Percentiles rank a stretch among this genome's conserved stretches.
These are phyloP conservation scores for Drosophila parthenogenetica DNA, from an alignment of 2,888 invertebrate genomes.

Conservation along the genomic window DNA sequence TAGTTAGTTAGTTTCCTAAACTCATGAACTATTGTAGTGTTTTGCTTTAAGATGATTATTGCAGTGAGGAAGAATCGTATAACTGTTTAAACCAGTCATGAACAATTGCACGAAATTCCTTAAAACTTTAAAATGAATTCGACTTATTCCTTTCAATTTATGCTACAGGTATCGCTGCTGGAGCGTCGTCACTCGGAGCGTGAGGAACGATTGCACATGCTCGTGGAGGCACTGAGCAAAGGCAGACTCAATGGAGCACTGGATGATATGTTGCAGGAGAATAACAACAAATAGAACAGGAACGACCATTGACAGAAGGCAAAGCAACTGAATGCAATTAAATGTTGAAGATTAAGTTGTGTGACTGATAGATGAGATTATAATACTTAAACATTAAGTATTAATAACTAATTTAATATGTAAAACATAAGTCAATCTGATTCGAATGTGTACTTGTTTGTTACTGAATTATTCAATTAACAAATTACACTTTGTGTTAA, in stretches of 20 bases:
- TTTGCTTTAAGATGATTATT: too few species aligned
- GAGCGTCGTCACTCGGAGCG: slow-evolving; percentile 85
- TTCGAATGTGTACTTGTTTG: slow-evolving; percentile 13
- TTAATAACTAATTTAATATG: slow-evolving; percentile 9
- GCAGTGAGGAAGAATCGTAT: too few species aligned
- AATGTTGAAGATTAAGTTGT: slow-evolving; percentile 5
- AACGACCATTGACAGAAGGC: background rate
- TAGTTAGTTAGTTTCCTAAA: too few species aligned
- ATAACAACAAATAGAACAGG: slow-evolving; percentile 82
- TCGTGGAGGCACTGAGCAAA: slow-evolving; percentile 85
- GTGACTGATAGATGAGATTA: slow-evolving; percentile 36
- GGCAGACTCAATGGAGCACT: slow-evolving; percentile 84
- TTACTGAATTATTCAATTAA: slow-evolving; percentile 13
- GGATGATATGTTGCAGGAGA: slow-evolving; percentile 83
- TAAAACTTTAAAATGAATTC: too few species aligned
- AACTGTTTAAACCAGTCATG: too few species aligned
- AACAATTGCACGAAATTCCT: too few species aligned
- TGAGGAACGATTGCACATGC: slow-evolving; percentile 84
- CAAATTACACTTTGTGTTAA: slow-evolving; percentile 39
- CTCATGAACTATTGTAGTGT: too few species aligned
- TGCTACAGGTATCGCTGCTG: slow-evolving; percentile 83
- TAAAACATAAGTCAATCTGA: background rate
- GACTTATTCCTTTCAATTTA: background rate
- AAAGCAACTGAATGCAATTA: background rate
- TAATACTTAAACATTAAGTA: slow-evolving; percentile 13